Percentiles rank a stretch among this genome's conserved stretches.
Evolutionary conservation across 2,113 vertebrate genomes (phyloP).

Genomic region (Hippoglossus stenolepis): DNA sequence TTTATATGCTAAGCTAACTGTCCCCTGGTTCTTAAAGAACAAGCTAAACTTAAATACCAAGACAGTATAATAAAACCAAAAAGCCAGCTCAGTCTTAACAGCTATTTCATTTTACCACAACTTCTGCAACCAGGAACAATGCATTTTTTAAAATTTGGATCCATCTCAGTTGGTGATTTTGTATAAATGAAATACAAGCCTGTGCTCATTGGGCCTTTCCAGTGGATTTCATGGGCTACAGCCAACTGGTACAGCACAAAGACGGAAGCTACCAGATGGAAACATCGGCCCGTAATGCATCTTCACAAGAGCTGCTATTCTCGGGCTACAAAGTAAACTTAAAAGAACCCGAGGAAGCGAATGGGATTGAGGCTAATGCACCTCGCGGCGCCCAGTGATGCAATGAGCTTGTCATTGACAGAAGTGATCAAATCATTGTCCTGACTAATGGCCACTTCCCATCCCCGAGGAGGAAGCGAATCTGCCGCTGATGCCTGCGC

Average conservation of each 20-base stretch:
- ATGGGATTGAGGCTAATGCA: slow-evolving; percentile 44
- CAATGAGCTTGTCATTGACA: slow-evolving; percentile 60
- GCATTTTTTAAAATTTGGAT: too few relatives aligned
- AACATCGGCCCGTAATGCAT: slow-evolving; percentile 8
- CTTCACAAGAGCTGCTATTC: slow-evolving; percentile 39
- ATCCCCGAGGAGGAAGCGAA: slow-evolving; percentile 44
- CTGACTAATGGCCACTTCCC: slow-evolving; percentile 68
- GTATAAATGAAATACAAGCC: slow-evolving; percentile 16
- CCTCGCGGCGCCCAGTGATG: slow-evolving; percentile 49
- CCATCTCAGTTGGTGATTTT: too few relatives aligned
- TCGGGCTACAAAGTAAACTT: slow-evolving; percentile 39
- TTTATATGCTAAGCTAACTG: not conserved
- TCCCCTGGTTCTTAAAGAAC: not conserved
- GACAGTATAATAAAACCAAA: too few relatives aligned
- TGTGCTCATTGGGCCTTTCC: slow-evolving; percentile 4
- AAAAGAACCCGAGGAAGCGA: slow-evolving; percentile 36
- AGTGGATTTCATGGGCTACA: not conserved
- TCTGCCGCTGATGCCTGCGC: slow-evolving; percentile 24
- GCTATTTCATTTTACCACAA: not conserved
- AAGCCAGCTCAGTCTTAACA: too few relatives aligned
- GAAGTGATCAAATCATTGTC: slow-evolving; percentile 70
- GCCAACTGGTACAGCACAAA: not conserved
- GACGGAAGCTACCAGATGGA: slow-evolving; percentile 2
- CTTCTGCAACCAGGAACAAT: not conserved
- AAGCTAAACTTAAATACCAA: too few relatives aligned